These are phyloP conservation scores for Notothenia rossii DNA, from an alignment of 2,113 vertebrate species.

Conservation along the genomic window DNA sequence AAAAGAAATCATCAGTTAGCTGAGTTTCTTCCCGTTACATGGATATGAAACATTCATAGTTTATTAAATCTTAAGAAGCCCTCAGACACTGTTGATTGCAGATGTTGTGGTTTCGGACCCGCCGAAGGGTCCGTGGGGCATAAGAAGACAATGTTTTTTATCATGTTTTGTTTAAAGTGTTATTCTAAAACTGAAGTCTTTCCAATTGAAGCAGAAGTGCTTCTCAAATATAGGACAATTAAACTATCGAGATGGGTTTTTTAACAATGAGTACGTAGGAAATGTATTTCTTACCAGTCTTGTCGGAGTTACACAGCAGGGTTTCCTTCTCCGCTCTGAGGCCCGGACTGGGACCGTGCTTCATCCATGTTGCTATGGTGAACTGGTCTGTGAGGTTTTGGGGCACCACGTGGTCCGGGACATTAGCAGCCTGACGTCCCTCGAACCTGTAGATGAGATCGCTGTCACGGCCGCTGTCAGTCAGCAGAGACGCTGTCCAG, in stretches of 20 bases:
- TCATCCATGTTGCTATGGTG: constrained; percentile 98
- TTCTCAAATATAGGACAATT: background rate
- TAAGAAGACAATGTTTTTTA: background rate
- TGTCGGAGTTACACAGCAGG: constrained; percentile 97
- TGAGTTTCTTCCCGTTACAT: no score
- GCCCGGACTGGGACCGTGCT: constrained; percentile 94
- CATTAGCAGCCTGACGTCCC: constrained; percentile 93
- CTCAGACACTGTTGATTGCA: no score
- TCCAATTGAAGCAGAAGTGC: background rate
- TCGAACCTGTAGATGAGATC: constrained; percentile 96
- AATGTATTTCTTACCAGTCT: constrained; percentile 87
- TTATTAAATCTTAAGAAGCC: no score
- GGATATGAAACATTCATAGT: no score
- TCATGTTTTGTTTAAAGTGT: background rate
- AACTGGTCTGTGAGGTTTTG: constrained; percentile 98
- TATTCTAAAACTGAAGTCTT: background rate
- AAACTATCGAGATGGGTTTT: background rate
- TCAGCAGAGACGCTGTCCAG: constrained; percentile 93
- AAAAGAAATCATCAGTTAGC: no score
- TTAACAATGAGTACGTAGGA: background rate
- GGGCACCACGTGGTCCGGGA: constrained; percentile 93
- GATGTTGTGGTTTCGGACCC: no score
- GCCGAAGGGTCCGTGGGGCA: no score
- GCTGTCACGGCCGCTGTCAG: constrained; percentile 89
- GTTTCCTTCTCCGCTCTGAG: constrained; percentile 96